phyloP scores from a whole-genome alignment of 2,113 vertebrate species.

The Laticauda colubrina region DNA sequence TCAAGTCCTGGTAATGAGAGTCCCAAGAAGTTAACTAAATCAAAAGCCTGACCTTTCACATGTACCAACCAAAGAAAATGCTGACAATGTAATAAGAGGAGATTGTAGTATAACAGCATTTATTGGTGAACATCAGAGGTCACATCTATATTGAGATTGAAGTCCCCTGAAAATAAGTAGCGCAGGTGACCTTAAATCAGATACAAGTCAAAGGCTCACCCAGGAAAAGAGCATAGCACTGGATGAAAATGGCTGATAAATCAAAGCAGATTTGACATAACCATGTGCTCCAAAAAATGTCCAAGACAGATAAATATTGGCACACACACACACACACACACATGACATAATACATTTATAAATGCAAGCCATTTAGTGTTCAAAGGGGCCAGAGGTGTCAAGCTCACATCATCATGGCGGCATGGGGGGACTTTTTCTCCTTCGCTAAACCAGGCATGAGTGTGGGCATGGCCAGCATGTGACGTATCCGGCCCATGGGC shows the following conservation, averaged over 20 bases:
- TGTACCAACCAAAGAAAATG: slow-evolving; percentile 30
- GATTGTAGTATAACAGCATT: slow-evolving; percentile 52
- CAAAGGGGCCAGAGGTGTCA: not conserved
- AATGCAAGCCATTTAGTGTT: not conserved
- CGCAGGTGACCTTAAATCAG: slow-evolving; percentile 63
- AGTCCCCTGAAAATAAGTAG: slow-evolving; percentile 59
- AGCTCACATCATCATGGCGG: too few species aligned
- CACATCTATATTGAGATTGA: slow-evolving; percentile 64
- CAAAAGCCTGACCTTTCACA: slow-evolving; percentile 45
- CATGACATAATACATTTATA: not conserved
- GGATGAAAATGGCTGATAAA: slow-evolving; percentile 52
- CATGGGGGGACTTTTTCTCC: too few species aligned
- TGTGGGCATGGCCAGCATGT: too few species aligned
- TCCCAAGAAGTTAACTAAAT: slow-evolving; percentile 59
- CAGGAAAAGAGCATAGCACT: slow-evolving; percentile 32
- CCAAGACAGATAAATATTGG: not conserved
- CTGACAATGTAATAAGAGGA: slow-evolving; percentile 53
- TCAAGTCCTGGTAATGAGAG: slow-evolving; percentile 51
- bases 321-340: not conserved
- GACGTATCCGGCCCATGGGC: too few species aligned
- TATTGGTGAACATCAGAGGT: slow-evolving; percentile 45
- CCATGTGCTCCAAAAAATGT: slow-evolving; percentile 18
- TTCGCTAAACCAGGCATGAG: too few species aligned
- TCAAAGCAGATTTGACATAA: slow-evolving; percentile 57
- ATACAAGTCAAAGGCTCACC: slow-evolving; percentile 40